Percentiles rank a stretch among this genome's conserved stretches.
These are phyloP conservation scores for Stenichneumon culpator DNA, from an alignment of 2,888 invertebrate species.

Conservation along the genomic window DNA sequence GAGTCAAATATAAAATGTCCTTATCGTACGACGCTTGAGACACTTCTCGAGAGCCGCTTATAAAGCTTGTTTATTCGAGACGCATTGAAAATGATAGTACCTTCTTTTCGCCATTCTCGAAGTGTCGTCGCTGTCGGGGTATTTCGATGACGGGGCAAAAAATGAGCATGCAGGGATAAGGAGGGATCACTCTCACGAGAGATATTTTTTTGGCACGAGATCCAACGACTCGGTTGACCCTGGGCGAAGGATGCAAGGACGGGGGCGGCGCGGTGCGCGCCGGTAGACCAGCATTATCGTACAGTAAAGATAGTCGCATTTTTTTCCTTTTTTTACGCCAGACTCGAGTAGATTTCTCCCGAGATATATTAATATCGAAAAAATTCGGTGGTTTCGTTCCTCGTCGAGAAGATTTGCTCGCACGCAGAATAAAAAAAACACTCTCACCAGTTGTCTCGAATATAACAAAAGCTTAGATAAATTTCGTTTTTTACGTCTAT, in stretches of 20 bases:
- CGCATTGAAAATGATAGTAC: slow-evolving; percentile 45
- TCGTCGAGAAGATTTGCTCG: slow-evolving; percentile 33
- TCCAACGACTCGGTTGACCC: slow-evolving; percentile 48
- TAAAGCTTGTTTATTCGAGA: slow-evolving; percentile 25
- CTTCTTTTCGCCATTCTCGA: slow-evolving; percentile 16
- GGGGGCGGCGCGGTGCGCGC: slow-evolving; percentile 4
- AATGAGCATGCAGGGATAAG: slow-evolving; percentile 1
- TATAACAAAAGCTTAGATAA: slow-evolving; percentile 62
- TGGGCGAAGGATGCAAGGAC: slow-evolving; percentile 55
- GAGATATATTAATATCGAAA: slow-evolving; percentile 57
- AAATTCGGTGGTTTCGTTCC: slow-evolving; percentile 44
- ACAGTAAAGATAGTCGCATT: slow-evolving; percentile 42
- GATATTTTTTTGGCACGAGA: slow-evolving; percentile 63
- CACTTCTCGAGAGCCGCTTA: not conserved
- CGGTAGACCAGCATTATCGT: slow-evolving; percentile 33
- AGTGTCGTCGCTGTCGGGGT: slow-evolving; percentile 12
- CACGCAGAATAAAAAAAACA: slow-evolving; percentile 36
- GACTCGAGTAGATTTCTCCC: slow-evolving; percentile 14
- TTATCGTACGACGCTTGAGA: slow-evolving; percentile 21
- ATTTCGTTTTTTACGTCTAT: slow-evolving; percentile 49
- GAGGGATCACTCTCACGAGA: slow-evolving; percentile 35
- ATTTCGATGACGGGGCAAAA: slow-evolving; percentile 44
- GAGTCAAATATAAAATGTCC: slow-evolving; percentile 37
- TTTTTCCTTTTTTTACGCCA: slow-evolving; percentile 24
- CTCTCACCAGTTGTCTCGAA: slow-evolving; percentile 23